Conservation (phyloP, 2,888 invertebrate species). For the Stenoptilia bipunctidactyla region DNA sequence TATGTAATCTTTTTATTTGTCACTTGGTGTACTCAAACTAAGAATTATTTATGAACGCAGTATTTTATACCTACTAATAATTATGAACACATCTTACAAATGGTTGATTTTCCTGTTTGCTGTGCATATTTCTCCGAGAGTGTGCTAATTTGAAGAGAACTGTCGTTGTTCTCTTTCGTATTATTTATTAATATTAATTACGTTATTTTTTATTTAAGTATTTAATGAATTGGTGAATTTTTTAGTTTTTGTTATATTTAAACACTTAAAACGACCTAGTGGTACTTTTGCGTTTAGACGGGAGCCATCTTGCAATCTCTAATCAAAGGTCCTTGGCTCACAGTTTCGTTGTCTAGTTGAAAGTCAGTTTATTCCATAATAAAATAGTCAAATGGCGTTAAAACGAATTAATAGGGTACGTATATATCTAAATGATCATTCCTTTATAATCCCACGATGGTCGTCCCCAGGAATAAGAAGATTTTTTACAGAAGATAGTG, state of each 20-base stretch:
- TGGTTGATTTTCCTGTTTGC: slow-evolving; percentile 70
- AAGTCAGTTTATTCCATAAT: slow-evolving; percentile 81
- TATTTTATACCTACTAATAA: slow-evolving; percentile 20
- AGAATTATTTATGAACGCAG: slow-evolving; percentile 14
- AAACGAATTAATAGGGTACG: slow-evolving; percentile 97
- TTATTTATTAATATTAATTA: slow-evolving; percentile 60
- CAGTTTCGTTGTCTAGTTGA: slow-evolving; percentile 86
- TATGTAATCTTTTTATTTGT: background rate
- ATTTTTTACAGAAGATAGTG: slow-evolving; percentile 55
- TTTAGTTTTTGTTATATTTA: slow-evolving; percentile 40
- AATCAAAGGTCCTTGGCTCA: slow-evolving; percentile 88
- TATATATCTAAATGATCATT: slow-evolving; percentile 39
- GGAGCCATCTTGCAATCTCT: slow-evolving; percentile 90
- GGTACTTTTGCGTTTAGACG: slow-evolving; percentile 83
- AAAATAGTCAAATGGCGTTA: slow-evolving; percentile 90
- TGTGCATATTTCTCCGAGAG: slow-evolving; percentile 60
- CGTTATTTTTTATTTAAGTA: slow-evolving; percentile 53
- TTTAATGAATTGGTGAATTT: slow-evolving; percentile 40
- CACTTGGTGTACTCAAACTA: no score
- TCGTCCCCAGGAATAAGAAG: slow-evolving; percentile 44
- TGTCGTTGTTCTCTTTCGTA: slow-evolving; percentile 48
- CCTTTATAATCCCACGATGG: slow-evolving; percentile 26
- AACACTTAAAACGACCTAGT: slow-evolving; percentile 73
- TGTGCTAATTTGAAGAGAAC: slow-evolving; percentile 53
- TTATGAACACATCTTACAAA: slow-evolving; percentile 51